Evolutionary conservation across 2,888 invertebrate genomes (phyloP).

Genomic region (Fissipunctia ypsillon): DNA sequence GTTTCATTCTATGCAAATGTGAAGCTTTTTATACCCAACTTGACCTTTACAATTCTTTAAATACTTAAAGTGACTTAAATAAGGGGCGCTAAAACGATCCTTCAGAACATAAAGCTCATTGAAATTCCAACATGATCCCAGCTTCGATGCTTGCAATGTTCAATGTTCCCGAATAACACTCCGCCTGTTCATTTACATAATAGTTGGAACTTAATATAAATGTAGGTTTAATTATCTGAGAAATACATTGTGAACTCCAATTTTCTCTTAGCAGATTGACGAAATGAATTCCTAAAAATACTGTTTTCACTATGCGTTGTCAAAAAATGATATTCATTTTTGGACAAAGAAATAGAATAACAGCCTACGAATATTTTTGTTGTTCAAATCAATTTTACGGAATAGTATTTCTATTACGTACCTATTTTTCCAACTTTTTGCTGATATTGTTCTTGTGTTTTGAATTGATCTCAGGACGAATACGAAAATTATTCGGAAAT

Average conservation of each 20-base stretch:
- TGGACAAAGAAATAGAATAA: conserved; percentile 18
- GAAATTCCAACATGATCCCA: conserved; percentile 59
- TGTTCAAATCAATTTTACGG: conserved; percentile 52
- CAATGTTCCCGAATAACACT: conserved; percentile 47
- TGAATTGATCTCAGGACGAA: neutral
- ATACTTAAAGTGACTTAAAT: conserved; percentile 58
- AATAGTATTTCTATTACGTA: conserved; percentile 35
- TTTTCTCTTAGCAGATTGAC: conserved; percentile 5
- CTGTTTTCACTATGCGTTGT: neutral
- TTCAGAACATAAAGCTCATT: conserved; percentile 56
- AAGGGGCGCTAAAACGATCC: conserved; percentile 45
- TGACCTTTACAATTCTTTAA: conserved; percentile 66
- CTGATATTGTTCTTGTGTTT: neutral
- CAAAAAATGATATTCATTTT: conserved; percentile 1
- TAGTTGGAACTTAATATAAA: conserved; percentile 59
- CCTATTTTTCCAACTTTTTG: neutral
- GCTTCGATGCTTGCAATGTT: conserved; percentile 53
- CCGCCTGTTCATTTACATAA: conserved; percentile 56
- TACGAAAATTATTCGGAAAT: no score
- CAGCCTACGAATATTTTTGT: conserved; percentile 14
- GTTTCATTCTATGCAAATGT: conserved; percentile 56
- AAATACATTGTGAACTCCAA: conserved; percentile 40
- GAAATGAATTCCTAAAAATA: neutral
- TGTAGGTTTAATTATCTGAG: conserved; percentile 52
- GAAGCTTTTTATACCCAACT: conserved; percentile 32